Conservation (phyloP, 1,140 invertebrate species). For the Drosophila fuyamai region DNA sequence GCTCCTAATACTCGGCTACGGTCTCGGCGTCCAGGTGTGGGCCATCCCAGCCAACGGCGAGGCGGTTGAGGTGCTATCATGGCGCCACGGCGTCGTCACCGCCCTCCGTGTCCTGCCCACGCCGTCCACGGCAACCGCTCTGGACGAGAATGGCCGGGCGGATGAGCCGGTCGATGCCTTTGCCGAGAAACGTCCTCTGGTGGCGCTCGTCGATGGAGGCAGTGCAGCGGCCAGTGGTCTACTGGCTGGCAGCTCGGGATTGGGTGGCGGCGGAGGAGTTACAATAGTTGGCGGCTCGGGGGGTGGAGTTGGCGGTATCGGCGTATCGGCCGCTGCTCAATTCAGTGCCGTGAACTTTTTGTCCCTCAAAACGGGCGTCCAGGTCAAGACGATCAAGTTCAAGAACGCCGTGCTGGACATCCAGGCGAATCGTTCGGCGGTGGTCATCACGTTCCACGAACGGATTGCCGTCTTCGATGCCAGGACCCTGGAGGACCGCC, state of each 20-base stretch:
- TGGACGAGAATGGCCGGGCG: conserved; percentile 73
- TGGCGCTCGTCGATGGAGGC: conserved; percentile 92
- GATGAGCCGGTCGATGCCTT: conserved; percentile 88
- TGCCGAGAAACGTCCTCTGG: conserved; percentile 92
- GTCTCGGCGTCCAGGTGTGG: conserved; percentile 91
- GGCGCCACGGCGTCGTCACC: conserved; percentile 94
- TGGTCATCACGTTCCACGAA: conserved; percentile 95
- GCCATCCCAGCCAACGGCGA: conserved; percentile 91
- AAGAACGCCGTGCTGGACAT: conserved; percentile 95
- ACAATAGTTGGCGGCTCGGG: conserved; percentile 9
- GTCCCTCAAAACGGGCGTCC: conserved; percentile 94
- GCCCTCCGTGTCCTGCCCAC: conserved; percentile 93
- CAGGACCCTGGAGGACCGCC: conserved; percentile 92
- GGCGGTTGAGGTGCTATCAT: conserved; percentile 95
- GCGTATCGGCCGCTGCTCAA: conserved; percentile 88
- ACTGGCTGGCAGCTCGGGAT: conserved; percentile 21
- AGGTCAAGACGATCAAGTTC: conserved; percentile 96
- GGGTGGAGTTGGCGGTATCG: conserved; percentile 18
- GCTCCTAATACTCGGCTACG: conserved; percentile 93
- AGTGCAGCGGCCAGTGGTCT: conserved; percentile 86
- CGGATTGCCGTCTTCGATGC: conserved; percentile 96
- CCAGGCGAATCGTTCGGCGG: conserved; percentile 91
- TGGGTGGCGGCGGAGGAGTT: conserved; percentile 15
- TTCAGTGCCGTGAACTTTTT: conserved; percentile 96
- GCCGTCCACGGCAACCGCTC: conserved; percentile 85